Base-by-base conservation (phyloP, 2,113 vertebrate species). In the Gobiocypris rarus region DNA sequence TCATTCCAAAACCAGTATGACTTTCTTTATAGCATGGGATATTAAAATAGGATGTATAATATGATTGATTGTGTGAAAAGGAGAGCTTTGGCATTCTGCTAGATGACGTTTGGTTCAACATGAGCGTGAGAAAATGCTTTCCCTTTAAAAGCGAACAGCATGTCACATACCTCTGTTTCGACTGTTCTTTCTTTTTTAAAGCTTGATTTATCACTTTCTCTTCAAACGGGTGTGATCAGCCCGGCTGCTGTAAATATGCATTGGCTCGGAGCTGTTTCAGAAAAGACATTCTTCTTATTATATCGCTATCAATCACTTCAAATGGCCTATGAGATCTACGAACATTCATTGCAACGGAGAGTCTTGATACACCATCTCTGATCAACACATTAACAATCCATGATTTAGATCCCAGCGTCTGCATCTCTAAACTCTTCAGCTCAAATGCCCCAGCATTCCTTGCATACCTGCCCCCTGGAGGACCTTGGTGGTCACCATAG, bases 361-460 rank as follows among this genome's bases (percentile, higher is more conserved):
- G 34, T 8, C 52, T 63, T 15, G 22, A 79, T 61, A 43, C 26
- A 63, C 8, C 22, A 59, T 80, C 59, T 34, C 26, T 11, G 24
- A 80, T 50, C 43, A 65, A 43, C 58, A 22, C 77, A 50, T 43
- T 31, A 52, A 75, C 26, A 4, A 75, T 75, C 13, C 65, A 15
- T 52, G 45, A 48, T 28, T 24, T 45, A 63, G 31, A 38, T 24
- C 38, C 22, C 69, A 73, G 41, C 41, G n/a, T 28, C 43, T 50
- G 77, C 24, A 48, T 80, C n/a, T 80, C 77, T 50, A 6, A 80
- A 65, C 59, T 67, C 59, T 45, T 78, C 34, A 28, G 56, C 26
- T 67, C 43, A 48, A 31, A 81, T 81, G 78, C 76, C 58, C 58
- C 43, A 67, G 78, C 79, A 82, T 82, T 82, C 79, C 79, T 82